A percentile compares a stretch with the other conserved stretches of the same genome.
Evolutionary conservation across 2,888 invertebrate genomes (phyloP).

Genomic region (Atrina japonica): DNA sequence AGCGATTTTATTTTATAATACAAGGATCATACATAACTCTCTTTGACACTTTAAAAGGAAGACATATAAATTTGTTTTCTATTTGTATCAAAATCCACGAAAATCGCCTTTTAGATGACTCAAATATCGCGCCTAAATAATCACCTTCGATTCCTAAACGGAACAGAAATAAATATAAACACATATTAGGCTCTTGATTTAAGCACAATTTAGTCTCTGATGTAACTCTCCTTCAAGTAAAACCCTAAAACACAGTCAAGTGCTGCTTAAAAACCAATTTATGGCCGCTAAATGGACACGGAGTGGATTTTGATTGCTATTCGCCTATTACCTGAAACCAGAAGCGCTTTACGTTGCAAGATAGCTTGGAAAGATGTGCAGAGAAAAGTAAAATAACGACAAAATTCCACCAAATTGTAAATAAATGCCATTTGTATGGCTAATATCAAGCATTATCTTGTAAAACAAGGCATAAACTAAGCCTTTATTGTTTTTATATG

Average conservation of each 20-base stretch:
- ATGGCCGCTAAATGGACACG: conserved; percentile 34
- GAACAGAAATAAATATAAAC: no score
- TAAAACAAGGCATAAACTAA: conserved; percentile 47
- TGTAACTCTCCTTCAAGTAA: conserved; percentile 9
- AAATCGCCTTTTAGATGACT: no score
- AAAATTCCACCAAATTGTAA: conserved; percentile 45
- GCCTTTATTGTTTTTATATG: conserved; percentile 47
- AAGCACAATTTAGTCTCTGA: conserved; percentile 6
- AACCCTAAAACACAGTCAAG: conserved; percentile 15
- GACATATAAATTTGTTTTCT: no score
- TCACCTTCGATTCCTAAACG: no score
- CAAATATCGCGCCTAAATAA: no score
- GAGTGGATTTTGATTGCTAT: conserved; percentile 29
- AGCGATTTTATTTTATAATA: no score
- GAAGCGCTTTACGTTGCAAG: conserved; percentile 10
- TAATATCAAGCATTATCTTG: conserved; percentile 43
- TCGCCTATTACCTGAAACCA: conserved; percentile 15
- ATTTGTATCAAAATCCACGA: no score
- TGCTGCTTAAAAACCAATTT: conserved; percentile 36
- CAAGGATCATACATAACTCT: no score
- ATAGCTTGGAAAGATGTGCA: conserved; percentile 25
- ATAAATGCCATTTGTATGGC: conserved; percentile 45
- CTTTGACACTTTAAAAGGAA: no score
- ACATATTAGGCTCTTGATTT: not conserved
- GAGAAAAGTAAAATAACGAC: conserved; percentile 26